Evolutionary conservation across 2,888 invertebrate genomes (phyloP), one percentile per base, ranked within the genome.

Genomic region (Norana najaformis): DNA sequence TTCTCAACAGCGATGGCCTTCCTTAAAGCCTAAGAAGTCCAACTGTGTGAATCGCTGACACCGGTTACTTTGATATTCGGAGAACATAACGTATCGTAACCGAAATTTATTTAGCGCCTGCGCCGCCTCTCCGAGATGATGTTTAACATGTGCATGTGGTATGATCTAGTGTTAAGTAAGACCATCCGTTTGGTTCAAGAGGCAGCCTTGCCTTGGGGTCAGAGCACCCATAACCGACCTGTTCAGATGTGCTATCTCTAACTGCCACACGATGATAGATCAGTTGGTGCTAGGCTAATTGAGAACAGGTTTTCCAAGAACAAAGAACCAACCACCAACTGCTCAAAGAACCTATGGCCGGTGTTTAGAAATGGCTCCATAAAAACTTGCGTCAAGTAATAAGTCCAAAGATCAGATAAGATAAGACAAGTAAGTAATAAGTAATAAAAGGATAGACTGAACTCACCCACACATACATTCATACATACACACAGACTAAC

Each of bases 111-210:
- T n/a, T 69, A n/a, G 69, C 69, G 69, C 69, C n/a, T 8, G 69
- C 0, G n/a, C 3, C n/a, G n/a, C 3, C 11, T 23, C 2, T 13
- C 69, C 11, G 2, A 5, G 0, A 1, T 69, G n/a, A 8, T 8
- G 11, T n/a, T n/a, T n/a, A n/a, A n/a, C 23, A 8, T n/a, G 69
- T n/a, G 69, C n/a, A 69, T n/a, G 69, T 69, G 69, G 69, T n/a
- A 69, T 69, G 13, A n/a, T n/a, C 13, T 11, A 69, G 69, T 16
- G 69, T 13, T 69, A 69, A 69, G 69, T 69, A 69, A 69, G 69
- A 69, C 30, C 69, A n/a, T 8, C 30, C 69, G 30, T 69, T 69
- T 69, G 30, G 69, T 69, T 30, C 0, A 69, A 30, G 8, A 1
- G 69, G 69, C 1, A 69, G n/a, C 30, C 16, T 30, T n/a, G 11